Evolutionary conservation across 2,797 vertebrate genomes (phyloP).

Genomic region (Macropus fuliginosus): DNA sequence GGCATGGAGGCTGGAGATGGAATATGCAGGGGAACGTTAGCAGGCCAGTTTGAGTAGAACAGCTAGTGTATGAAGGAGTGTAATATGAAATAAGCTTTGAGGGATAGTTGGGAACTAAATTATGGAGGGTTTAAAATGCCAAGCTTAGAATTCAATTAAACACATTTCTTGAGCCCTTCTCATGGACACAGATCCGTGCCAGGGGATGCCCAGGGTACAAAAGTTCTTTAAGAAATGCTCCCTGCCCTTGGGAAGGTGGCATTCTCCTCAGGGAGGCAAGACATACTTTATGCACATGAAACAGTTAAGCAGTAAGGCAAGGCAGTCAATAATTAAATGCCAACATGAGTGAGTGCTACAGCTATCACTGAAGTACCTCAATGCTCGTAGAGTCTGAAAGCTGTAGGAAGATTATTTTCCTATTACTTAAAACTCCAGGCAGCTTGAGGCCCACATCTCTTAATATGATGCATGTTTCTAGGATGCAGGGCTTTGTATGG

Average conservation of each 20-base stretch:
- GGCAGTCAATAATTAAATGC: not conserved
- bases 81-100: not conserved
- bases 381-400: not conserved
- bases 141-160: not conserved
- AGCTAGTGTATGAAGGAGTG: not conserved
- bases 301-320: not conserved
- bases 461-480: not conserved
- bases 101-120: not conserved
- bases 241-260: not conserved
- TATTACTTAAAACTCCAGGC: not conserved
- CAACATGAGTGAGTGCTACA: not conserved
- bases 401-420: conserved; percentile 2
- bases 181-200: not conserved
- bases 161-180: not conserved
- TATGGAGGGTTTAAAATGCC: not conserved
- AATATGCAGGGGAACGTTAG: not conserved
- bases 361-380: not conserved
- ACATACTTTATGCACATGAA: not conserved
- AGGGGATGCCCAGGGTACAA: not conserved
- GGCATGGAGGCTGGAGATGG: not conserved
- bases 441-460: not conserved
- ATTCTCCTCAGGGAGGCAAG: not conserved
- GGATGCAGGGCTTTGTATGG: not conserved
- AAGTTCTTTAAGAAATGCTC: not conserved
- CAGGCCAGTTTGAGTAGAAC: not conserved